Base-by-base conservation (phyloP, 2,797 vertebrate genomes). In the Oryzias sinensis region DNA sequence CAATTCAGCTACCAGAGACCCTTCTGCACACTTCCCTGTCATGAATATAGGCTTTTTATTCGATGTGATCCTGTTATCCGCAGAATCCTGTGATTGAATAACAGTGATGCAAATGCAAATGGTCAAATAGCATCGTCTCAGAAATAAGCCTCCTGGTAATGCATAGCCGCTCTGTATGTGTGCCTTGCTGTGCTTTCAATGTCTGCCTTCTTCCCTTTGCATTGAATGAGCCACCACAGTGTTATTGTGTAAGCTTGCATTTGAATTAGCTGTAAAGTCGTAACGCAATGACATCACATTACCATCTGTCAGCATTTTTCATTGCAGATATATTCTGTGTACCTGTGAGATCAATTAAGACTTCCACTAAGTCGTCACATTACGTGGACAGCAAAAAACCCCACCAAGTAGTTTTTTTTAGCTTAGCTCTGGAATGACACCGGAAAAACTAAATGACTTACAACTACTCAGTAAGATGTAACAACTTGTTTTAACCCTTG, bases 11-110 rank as follows among this genome's bases (percentile, higher is more conserved):
- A 50, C 60, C 56, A 61, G 61, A 25, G 70, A 72, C 67, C 41
- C 44, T 60, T 20, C 44, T 46, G 44, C 44, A 46, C 4, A 20
- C 44, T 46, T 81, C 65, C 60, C 62, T 54, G 59, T 72, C 37
- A 24, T 69, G 52, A 79, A 77, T 79, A 82, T 66, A 60, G 61
- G 43, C 49, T 58, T 76, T 83, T 83, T 73, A 75, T 53, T 59
- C 47, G 43, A 81, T 65, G 53, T 72, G 67, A 80, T 78, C 59
- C 67, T 59, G 70, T 80, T 79, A 74, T 69, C 43, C 65, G 54
- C 52, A 49, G 60, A 70, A 74, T 61, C 53, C 57, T 29, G 50
- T 46, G 51, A 49, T 43, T 40, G 25, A 64, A 42, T 59, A 75
- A 59, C 49, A 53, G 25, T 27, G 47, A 69, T 69, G 64, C 33